These are phyloP conservation scores for Drosophila azteca DNA, from an alignment of 1,140 invertebrate genomes.

Conservation along the genomic window DNA sequence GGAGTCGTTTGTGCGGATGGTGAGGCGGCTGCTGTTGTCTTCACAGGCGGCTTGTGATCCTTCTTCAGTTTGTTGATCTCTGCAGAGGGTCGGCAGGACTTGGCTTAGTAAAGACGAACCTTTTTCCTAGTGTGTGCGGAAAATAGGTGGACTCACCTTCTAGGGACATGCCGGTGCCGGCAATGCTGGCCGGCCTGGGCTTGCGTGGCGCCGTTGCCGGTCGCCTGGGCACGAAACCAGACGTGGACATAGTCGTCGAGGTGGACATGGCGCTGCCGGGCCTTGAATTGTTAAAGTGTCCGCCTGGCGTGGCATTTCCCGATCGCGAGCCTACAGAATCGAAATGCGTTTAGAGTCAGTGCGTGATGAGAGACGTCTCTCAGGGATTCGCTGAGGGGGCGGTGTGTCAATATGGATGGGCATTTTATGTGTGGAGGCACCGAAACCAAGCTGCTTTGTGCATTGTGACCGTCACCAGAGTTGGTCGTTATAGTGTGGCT, in stretches of 20 bases:
- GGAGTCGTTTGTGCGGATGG: constrained; percentile 81
- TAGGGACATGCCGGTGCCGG: constrained; percentile 90
- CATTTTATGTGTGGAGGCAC: constrained; percentile 44
- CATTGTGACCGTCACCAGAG: constrained; percentile 71
- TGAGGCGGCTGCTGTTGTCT: constrained; percentile 67
- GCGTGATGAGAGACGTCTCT: constrained; percentile 21
- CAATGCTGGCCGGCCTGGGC: constrained; percentile 91
- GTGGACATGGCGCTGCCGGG: constrained; percentile 91
- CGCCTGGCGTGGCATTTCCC: constrained; percentile 89
- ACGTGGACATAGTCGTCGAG: constrained; percentile 83
- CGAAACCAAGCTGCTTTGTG: constrained; percentile 60
- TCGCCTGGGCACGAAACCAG: constrained; percentile 66
- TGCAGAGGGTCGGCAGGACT: constrained; percentile 3
- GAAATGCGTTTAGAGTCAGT: neutral
- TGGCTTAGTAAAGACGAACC: neutral
- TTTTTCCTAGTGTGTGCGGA: neutral
- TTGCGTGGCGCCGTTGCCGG: constrained; percentile 69
- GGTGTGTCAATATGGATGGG: constrained; percentile 43
- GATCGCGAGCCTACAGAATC: constrained; percentile 84
- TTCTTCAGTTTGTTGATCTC: constrained; percentile 81
- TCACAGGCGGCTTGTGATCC: constrained; percentile 76
- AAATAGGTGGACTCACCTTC: constrained; percentile 68
- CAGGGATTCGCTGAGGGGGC: neutral
- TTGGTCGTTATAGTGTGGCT: constrained; percentile 38
- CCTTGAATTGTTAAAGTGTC: constrained; percentile 87